phyloP scores from a whole-genome alignment of 2,797 vertebrate species.

The Enteromius trimaculatus region DNA sequence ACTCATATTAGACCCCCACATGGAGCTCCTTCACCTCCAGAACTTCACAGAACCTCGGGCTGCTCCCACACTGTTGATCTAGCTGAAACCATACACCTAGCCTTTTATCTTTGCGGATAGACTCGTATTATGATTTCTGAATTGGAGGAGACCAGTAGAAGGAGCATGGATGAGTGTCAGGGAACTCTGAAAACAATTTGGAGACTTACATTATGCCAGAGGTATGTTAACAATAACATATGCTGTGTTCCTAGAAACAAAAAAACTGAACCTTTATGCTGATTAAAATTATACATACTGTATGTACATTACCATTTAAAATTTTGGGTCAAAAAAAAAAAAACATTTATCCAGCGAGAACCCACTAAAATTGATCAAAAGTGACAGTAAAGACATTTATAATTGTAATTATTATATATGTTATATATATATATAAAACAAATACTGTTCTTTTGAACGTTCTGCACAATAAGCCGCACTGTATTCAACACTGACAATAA shows the following conservation, averaged over 20 bases:
- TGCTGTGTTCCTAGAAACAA: conserved; percentile 12
- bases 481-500: not conserved
- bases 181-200: conserved; percentile 42
- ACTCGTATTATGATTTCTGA: conserved; percentile 45
- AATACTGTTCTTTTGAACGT: not conserved
- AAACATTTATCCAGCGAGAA: not conserved
- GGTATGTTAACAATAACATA: conserved; percentile 45
- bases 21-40: conserved; percentile 58
- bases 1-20: conserved; percentile 60
- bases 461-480: not conserved
- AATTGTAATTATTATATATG: not conserved
- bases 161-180: conserved; percentile 40
- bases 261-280: not conserved
- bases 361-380: not conserved
- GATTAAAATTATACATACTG: conserved; percentile 9
- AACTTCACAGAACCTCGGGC: conserved; percentile 51
- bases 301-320: not conserved
- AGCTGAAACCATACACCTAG: conserved; percentile 55
- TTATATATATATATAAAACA: not conserved
- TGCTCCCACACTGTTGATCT: conserved; percentile 57
- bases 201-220: conserved; percentile 33
- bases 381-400: not conserved
- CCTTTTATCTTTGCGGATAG: conserved; percentile 60
- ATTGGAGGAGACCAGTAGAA: conserved; percentile 44
- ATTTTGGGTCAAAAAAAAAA: not conserved